Base-by-base conservation (phyloP, 1,140 invertebrate genomes). In the Heliconius himera region DNA sequence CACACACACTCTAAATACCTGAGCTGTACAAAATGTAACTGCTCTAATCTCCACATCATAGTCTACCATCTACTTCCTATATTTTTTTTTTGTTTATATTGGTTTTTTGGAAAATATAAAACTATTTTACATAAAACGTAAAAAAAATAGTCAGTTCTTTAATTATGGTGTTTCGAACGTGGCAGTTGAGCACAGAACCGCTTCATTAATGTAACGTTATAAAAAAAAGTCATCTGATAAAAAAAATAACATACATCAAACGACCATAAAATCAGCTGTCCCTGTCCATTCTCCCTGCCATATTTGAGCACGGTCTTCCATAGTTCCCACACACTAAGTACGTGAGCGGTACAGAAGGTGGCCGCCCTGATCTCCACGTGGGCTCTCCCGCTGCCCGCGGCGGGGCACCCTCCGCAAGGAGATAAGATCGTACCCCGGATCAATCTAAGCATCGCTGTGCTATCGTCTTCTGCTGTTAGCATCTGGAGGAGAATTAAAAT, bases 381-480 rank as follows among this genome's bases (percentile, higher is more conserved):
- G 0, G 91, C 87, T 5, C 79, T 38, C 0, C 82, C 84, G 36
- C 87, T 87, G 0, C 84, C 88, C 1, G 85, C 85, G 0, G 84
- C 80, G 0, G 82, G 79, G 29, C 79, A 82, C 1, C 83, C 86
- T 0, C 83, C 91, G 73, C 85, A 89, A 0, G 86, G 85, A 0
- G 86, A 84, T 51, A 93, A 74, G 1, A 91, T 70, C 0, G 91
- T 90, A 29, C 92, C 92, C 3, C 91, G 87, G 2, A 88, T 89
- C 82, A 93, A 85, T 9, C 92, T 88, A 29, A 93, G 78, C 49
- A 93, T 86, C 0, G 90, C 86, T 16, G 92, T 92, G n/a, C 73
- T 85, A 77, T 93, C 91, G 71, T 93, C 92, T 70, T 93, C 92
- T 3, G 92, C 91, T 49, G 92, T 91, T 71, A 93, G 54, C 91